Evolutionary conservation across 2,797 vertebrate genomes (phyloP), one percentile per base, ranked within the genome.

Genomic region (Pempheris klunzingeri): DNA sequence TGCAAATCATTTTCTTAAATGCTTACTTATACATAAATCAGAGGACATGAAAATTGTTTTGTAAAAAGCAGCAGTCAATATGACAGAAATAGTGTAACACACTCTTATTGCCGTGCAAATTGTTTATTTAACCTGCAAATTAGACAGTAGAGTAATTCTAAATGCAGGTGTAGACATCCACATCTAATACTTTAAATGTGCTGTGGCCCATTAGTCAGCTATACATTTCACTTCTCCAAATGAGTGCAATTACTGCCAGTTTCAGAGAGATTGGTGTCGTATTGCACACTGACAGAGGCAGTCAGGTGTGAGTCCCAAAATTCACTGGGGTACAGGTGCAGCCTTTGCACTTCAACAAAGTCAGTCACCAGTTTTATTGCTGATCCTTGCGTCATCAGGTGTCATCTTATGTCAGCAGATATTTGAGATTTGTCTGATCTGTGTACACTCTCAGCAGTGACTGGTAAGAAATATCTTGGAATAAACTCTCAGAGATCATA

Each of bases 381-480:
- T 71, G 63, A 74, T 80, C 54, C 62, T 91, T 88, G 88, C 87
- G n/a, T 90, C 89, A 90, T 63, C 67, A 76, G 62, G 81, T 84
- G 77, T 85, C 84, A 77, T 77, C 75, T 82, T 36, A 70, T 80
- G 79, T 85, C 78, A 92, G 83, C 68, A 75, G 65, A 85, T 80
- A 83, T 87, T 81, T 71, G 47, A 82, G 59, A 58, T 32, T 28
- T 59, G 71, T 62, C 63, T 87, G 50, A 70, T 82, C 49, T 39
- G 47, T 78, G 66, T 44, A 74, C 55, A 50, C 71, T 59, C 71
- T 75, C 36, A 68, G 67, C 49, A 57, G 53, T 38, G 43, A 58
- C 55, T 61, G 75, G 68, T 36, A 26, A 49, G 76, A 86, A 72
- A 81, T 32, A 32, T 44, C 62, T 73, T 20, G 14, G 39, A 50